Percentiles rank a stretch among this genome's conserved stretches.
Conservation (phyloP, 37 sponge, comb jelly and placozoan species). For the Bolinopsis microptera region DNA sequence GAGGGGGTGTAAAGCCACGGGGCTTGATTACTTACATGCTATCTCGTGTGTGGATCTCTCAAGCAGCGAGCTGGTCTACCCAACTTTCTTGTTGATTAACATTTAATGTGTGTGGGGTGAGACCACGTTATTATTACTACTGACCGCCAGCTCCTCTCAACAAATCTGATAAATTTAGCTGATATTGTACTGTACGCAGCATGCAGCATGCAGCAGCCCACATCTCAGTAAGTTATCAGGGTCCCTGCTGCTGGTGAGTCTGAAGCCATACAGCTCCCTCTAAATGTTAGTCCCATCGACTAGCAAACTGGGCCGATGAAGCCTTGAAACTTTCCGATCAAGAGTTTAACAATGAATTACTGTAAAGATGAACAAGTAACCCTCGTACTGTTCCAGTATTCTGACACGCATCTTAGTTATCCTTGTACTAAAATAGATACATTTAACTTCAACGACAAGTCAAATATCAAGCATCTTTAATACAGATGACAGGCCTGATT, state of each 20-base stretch:
- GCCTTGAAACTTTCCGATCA: not conserved
- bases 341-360: not conserved
- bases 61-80: not conserved
- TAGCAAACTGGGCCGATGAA: not conserved
- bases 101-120: no score
- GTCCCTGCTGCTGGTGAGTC: not conserved
- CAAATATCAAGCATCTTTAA: not conserved
- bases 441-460: not conserved
- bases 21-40: constrained; percentile 52
- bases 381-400: no score
- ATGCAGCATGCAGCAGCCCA: not conserved
- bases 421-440: not conserved
- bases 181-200: not conserved
- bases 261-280: not conserved
- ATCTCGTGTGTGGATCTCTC: not conserved
- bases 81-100: not conserved
- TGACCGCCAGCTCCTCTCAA: no score
- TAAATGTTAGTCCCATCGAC: not conserved
- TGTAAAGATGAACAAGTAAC: not conserved
- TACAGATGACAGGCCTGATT: not conserved
- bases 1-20: not conserved
- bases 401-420: not conserved
- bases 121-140: no score
- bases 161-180: no score
- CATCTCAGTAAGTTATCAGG: not conserved